Conservation (phyloP, 2,888 invertebrate species). For the Bellardia bayeri region DNA sequence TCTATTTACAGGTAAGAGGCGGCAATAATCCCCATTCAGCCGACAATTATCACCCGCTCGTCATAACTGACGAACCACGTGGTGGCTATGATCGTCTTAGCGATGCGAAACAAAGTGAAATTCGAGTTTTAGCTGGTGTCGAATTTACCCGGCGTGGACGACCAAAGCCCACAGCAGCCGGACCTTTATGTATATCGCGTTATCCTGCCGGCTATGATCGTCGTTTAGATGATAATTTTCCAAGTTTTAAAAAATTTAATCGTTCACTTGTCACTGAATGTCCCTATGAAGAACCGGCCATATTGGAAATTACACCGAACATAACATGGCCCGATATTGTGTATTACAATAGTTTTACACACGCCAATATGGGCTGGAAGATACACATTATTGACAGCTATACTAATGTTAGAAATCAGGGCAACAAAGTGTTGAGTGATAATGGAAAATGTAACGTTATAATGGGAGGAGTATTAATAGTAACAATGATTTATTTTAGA, state of each 20-base stretch:
- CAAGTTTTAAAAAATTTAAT: slow-evolving; percentile 93
- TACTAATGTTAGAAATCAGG: slow-evolving; percentile 76
- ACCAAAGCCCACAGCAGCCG: slow-evolving; percentile 92
- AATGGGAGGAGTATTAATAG: slow-evolving; percentile 14
- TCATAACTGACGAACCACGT: slow-evolving; percentile 93
- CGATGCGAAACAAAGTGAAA: slow-evolving; percentile 88
- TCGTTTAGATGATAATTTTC: slow-evolving; percentile 91
- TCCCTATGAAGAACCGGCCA: slow-evolving; percentile 90
- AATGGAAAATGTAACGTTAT: not conserved
- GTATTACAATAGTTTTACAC: slow-evolving; percentile 97
- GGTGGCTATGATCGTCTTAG: slow-evolving; percentile 92
- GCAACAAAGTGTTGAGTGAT: not conserved
- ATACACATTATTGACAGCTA: slow-evolving; percentile 93
- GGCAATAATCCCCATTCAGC: slow-evolving; percentile 95
- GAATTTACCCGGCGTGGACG: slow-evolving; percentile 92
- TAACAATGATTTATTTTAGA: slow-evolving; percentile 42
- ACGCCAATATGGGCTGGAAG: slow-evolving; percentile 97
- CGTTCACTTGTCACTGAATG: slow-evolving; percentile 90
- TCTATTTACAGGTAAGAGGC: slow-evolving; percentile 86
- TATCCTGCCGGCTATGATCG: slow-evolving; percentile 88
- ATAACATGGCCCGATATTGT: slow-evolving; percentile 95
- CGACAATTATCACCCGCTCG: slow-evolving; percentile 94
- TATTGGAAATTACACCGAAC: slow-evolving; percentile 93
- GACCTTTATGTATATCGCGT: slow-evolving; percentile 90
- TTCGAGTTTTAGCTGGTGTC: slow-evolving; percentile 91